Percentiles rank a stretch among this genome's conserved stretches.
These are phyloP conservation scores for Morpho helenor DNA, from an alignment of 2,888 invertebrate species.

Conservation along the genomic window DNA sequence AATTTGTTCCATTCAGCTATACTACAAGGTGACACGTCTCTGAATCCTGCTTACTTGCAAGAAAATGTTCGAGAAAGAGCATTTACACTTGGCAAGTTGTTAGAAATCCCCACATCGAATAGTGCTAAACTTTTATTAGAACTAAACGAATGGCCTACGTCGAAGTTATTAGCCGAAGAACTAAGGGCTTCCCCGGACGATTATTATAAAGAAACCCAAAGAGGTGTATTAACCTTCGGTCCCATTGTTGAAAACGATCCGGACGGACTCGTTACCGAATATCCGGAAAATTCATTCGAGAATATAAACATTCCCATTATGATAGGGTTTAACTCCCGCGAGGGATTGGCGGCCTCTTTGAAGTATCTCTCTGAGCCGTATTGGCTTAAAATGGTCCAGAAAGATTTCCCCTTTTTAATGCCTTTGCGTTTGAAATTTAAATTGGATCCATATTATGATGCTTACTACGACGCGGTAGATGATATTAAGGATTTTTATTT, in stretches of 20 bases:
- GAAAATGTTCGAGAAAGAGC: slow-evolving; percentile 51
- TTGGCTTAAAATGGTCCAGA: slow-evolving; percentile 51
- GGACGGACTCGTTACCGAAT: slow-evolving; percentile 55
- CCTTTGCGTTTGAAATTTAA: slow-evolving; percentile 55
- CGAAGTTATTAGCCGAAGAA: slow-evolving; percentile 46
- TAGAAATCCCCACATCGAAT: slow-evolving; percentile 45
- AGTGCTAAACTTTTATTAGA: slow-evolving; percentile 44
- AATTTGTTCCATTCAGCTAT: slow-evolving; percentile 60
- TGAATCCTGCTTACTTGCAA: slow-evolving; percentile 52
- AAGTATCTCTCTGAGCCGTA: slow-evolving; percentile 41
- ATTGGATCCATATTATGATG: slow-evolving; percentile 52
- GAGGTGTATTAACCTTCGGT: slow-evolving; percentile 54
- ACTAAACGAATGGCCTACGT: slow-evolving; percentile 41
- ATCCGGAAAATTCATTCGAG: slow-evolving; percentile 50
- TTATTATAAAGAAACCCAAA: slow-evolving; percentile 60
- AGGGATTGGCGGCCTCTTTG: slow-evolving; percentile 55
- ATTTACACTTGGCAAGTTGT: slow-evolving; percentile 49
- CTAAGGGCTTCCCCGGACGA: slow-evolving; percentile 53
- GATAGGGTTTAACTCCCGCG: slow-evolving; percentile 74
- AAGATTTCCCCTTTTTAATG: slow-evolving; percentile 63
- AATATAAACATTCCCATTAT: slow-evolving; percentile 61
- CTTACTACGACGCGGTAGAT: slow-evolving; percentile 49
- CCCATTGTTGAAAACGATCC: slow-evolving; percentile 58
- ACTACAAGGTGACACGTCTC: slow-evolving; percentile 63
- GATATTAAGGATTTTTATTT: slow-evolving; percentile 64